phyloP scores from a whole-genome alignment of 1,140 invertebrate species.

The Helicoverpa zea region DNA sequence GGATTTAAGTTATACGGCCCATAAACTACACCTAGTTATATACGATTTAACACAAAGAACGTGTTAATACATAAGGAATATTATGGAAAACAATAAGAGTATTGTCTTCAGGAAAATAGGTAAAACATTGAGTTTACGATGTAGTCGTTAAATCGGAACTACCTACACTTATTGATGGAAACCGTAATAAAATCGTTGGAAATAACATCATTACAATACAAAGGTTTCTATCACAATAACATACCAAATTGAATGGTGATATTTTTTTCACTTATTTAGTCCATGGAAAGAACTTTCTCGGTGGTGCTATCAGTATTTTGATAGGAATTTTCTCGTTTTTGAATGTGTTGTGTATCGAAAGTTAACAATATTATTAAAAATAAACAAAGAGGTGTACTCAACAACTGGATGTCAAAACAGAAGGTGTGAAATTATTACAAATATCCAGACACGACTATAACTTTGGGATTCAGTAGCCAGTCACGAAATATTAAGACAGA shows the following conservation, averaged over 20 bases:
- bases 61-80: neutral
- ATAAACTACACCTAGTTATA: neutral
- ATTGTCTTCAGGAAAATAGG: neutral
- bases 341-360: no score
- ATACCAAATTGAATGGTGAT: neutral
- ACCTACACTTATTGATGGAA: conserved; percentile 15
- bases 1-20: no score
- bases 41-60: neutral
- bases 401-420: no score
- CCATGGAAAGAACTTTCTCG: no score
- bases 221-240: neutral
- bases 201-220: neutral
- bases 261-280: neutral
- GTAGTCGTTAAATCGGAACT: neutral
- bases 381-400: no score
- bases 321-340: no score
- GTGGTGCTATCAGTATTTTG: no score
- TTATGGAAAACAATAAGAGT: neutral
- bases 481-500: neutral
- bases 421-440: no score
- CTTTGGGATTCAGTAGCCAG: neutral
- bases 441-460: neutral
- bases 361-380: no score
- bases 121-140: conserved; percentile 23
- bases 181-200: conserved; percentile 11